Evolutionary conservation across 30 jellyfish, hydroid and myxozoan genomes (phyloP).

Genomic region (Catostylus mosaicus): DNA sequence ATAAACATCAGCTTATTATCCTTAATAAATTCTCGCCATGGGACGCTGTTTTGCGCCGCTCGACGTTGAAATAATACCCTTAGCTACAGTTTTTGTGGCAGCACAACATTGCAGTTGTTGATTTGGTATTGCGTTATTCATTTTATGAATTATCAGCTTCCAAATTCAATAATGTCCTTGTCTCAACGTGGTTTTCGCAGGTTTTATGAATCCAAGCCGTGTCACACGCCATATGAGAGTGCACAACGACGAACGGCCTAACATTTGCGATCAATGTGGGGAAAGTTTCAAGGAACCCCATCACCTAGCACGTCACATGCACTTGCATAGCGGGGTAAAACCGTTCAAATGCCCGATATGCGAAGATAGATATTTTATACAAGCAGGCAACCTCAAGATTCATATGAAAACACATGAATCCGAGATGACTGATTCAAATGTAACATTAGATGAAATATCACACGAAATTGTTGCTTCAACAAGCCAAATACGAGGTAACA

Average conservation of each 20-base stretch:
- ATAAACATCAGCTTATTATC: too few species aligned
- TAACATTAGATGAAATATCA: constrained; percentile 24
- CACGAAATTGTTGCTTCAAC: constrained; percentile 57
- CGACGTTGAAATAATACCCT: too few species aligned
- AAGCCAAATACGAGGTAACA: constrained; percentile 20
- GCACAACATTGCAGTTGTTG: too few species aligned
- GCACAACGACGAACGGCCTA: constrained; percentile 56
- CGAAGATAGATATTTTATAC: constrained; percentile 48
- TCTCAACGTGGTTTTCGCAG: constrained; percentile 21
- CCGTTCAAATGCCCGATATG: constrained; percentile 65
- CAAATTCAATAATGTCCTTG: too few species aligned
- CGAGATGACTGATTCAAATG: constrained; percentile 21
- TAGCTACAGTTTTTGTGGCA: too few species aligned
- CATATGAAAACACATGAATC: constrained; percentile 59
- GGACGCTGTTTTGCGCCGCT: too few species aligned
- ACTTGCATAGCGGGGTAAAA: constrained; percentile 53
- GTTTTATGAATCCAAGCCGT: constrained; percentile 66
- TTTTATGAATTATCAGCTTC: too few species aligned
- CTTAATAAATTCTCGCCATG: too few species aligned
- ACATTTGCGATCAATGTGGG: constrained; percentile 42
- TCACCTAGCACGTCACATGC: constrained; percentile 56
- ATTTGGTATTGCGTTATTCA: too few species aligned
- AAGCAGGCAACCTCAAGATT: constrained; percentile 53
- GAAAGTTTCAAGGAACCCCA: constrained; percentile 58
- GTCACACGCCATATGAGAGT: constrained; percentile 60